Evolutionary conservation across 2,888 invertebrate species (phyloP), one percentile per base, ranked within the genome.

Genomic region (Synergus japonicus): DNA sequence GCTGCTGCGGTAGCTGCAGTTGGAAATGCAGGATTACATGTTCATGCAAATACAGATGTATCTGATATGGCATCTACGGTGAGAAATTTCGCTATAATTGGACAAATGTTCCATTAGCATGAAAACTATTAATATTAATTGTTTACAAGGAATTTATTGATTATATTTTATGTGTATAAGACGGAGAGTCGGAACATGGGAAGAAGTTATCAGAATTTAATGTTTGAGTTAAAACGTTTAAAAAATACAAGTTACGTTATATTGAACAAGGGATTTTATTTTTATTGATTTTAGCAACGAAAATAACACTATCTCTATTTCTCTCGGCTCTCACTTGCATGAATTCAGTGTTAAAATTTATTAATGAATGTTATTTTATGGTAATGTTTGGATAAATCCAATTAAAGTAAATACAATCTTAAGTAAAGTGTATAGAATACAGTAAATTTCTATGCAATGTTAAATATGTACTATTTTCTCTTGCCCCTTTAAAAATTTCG

Each of bases 101-200:
- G 87, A 5, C 89, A 90, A 67, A 87, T 89, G 76, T 90, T 89
- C 86, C 85, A 89, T 64, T 85, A 29, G 37, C 8, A 10, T 37
- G 15, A 22, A 8, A 43, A 43, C 4, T 8, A 43, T 60, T 60
- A 66, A 60, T 60, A 18, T 60, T 60, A 22, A 60, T 60, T 60
- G 1, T 18, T 22, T 46, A 13, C 46, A 9, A 46, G 13, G 10
- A 46, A 46, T 46, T 46, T 10, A 5, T 60, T 18, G 7, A 60
- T 58, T 58, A 4, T 18, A n/a, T 58, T 58, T 15, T 15, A 58
- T 58, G 2, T 49, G 49, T 49, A 58, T 4, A n/a, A 22, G 18
- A n/a, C 0, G 5, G 18, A 60, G 18, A 60, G 37, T n/a, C 9
- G 37, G n/a, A 22, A 12, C 4, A 22, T 60, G 1, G 1, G 9